Evolutionary conservation across 2,113 vertebrate genomes (phyloP), one percentile per base, ranked within the genome.

Genomic region (Beaufortia kweichowensis): DNA sequence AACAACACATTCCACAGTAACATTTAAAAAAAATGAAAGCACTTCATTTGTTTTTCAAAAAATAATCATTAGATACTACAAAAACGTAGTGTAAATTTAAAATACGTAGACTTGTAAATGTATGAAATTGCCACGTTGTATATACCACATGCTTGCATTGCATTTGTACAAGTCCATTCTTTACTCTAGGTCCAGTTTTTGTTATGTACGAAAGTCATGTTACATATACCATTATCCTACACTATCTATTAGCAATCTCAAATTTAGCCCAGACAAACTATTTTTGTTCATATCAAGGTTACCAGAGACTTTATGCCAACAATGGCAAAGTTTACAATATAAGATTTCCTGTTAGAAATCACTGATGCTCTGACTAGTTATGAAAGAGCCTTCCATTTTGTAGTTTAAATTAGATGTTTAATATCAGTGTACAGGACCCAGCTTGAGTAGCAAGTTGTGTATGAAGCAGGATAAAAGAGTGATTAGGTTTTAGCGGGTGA

Each of bases 401-500:
- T 89, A 88, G 82, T 86, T 70, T 75, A 80, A 82, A 63, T 83
- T 68, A 48, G 33, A 5, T 56, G 82, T 90, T 84, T 87, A 91
- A 87, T 86, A 93, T 88, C 85, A 69, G 87, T 93, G 93, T 95
- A 95, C 89, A 93, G 90, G 86, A 88, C 91, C 92, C 93, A 95
- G 93, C 92, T 89, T 93, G 91, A 89, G 91, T 92, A 92, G 92
- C 92, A 93, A 87, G 71, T 90, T 91, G 88, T 89, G 85, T 83
- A 77, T 64, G 28, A 89, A 77, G 87, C 83, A 87, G 83, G 79
- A 81, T 86, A 84, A 89, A 87, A 86, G 24, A 39, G 89, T 86
- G 85, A 90, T 88, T 89, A 90, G 92, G 91, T 92, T 90, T 81
- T 90, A 93, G 93, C 92, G 91, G 93, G 93, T 94, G 91, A 93